A percentile compares a stretch with the other conserved stretches of the same genome.
These are phyloP conservation scores for Lamellibrachia satsuma DNA, from an alignment of 2,888 invertebrate genomes.

Conservation along the genomic window DNA sequence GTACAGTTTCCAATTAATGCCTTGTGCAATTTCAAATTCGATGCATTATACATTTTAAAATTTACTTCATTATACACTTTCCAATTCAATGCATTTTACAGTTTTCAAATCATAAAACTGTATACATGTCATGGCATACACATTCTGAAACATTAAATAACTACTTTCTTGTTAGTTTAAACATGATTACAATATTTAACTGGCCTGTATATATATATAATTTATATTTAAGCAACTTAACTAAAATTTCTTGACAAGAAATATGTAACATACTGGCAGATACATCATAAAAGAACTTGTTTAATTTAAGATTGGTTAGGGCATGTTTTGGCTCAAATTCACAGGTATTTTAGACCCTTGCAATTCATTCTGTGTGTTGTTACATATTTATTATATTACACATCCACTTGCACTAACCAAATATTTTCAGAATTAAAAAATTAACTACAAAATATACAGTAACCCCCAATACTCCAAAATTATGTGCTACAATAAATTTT, in stretches of 20 bases:
- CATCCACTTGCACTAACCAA: background rate
- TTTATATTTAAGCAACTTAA: background rate
- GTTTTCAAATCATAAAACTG: background rate
- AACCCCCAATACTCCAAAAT: background rate
- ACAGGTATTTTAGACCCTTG: background rate
- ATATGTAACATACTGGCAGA: background rate
- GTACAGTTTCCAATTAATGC: background rate
- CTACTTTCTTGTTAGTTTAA: background rate
- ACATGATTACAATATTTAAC: background rate
- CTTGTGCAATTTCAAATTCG: background rate
- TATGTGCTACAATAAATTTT: too few species aligned
- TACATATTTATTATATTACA: background rate
- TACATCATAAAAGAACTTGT: too few species aligned
- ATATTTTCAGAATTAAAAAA: background rate
- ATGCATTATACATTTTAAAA: background rate
- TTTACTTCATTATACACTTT: background rate
- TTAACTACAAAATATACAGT: background rate
- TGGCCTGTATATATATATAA: background rate
- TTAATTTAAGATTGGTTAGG: too few species aligned
- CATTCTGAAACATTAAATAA: constrained; percentile 2
- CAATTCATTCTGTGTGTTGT: background rate
- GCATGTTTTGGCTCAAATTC: too few species aligned
- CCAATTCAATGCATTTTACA: background rate
- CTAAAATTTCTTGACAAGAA: background rate
- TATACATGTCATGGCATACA: background rate